Base-by-base conservation (phyloP, 2,888 invertebrate genomes). In the Drosophila falleni region DNA sequence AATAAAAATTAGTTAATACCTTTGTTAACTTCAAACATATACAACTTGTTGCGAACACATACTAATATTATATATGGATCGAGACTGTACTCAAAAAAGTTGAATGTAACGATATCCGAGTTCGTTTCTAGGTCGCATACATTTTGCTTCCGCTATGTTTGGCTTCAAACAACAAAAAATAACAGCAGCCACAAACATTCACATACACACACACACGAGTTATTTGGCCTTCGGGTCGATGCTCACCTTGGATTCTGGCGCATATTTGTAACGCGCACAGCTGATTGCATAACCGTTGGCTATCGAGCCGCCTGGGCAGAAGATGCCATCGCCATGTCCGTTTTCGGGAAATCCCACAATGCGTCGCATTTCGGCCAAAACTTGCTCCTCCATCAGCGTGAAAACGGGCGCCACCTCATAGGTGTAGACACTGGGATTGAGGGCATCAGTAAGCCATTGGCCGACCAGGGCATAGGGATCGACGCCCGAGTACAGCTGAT, bases 271-370 rank as follows among this genome's bases (percentile, higher is more conserved):
- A 61, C 98, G 94, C 2, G 98, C 97, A 85, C 97, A 95, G 89
- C 96, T 97, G 65, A 98, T 97, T n/a, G 96, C 97, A 87, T 97
- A 97, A 56, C 97, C 97, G 91, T 98, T 98, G 5, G 97, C 96
- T 86, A 97, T 95, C 0, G 97, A 97, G 0, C 98, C 98, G 39
- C 98, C 98, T 0, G 97, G 97, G 89, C 96, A 96, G 91, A 97
- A 97, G 65, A 98, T 96, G 0, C 97, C 97, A 90, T 97, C 97
- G 0, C 97, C 97, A 26, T 80, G 72, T 0, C 96, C 96, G 0
- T 95, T 96, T 55, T 95, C 93, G 26, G 94, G 93, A 93, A 95
- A 97, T 0, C 97, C 97, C 33, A 97, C 95, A 53, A 97, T 95
- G 47, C 93, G 93, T 55, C 97, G 94, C 97, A 97, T 97, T 90